Evolutionary conservation across 2,113 vertebrate species (phyloP).

Genomic region (Urocolius indicus): DNA sequence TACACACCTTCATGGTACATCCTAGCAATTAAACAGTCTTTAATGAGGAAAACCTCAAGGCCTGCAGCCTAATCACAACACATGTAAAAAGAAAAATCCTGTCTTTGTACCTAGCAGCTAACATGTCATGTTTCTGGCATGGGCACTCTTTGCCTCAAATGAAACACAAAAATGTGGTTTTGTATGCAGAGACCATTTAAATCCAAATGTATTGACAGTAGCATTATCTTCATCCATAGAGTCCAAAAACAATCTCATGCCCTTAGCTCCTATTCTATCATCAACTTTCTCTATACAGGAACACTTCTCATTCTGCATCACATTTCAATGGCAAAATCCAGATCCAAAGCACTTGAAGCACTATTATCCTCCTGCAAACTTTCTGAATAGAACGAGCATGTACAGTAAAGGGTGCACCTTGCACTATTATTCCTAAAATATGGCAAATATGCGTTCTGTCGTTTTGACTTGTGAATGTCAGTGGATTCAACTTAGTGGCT

Average conservation of each 20-base stretch:
- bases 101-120: neutral
- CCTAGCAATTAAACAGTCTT: neutral
- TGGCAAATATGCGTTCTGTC: fast-evolving
- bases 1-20: neutral
- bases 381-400: neutral
- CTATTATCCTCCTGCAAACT: neutral
- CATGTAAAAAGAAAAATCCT: neutral
- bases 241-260: neutral
- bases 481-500: neutral
- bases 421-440: neutral
- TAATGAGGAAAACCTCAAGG: neutral
- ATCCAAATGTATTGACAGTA: neutral
- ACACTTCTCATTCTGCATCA: neutral
- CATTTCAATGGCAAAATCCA: neutral
- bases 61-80: neutral
- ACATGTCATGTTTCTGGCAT: neutral
- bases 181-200: neutral
- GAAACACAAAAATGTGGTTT: neutral
- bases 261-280: neutral
- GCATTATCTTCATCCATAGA: neutral
- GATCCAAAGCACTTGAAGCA: neutral
- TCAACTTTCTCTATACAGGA: neutral
- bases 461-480: neutral
- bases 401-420: fast-evolving
- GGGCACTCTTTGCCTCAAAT: neutral